Conservation (phyloP, 1,140 invertebrate species). For the Papilio aristodemus region DNA sequence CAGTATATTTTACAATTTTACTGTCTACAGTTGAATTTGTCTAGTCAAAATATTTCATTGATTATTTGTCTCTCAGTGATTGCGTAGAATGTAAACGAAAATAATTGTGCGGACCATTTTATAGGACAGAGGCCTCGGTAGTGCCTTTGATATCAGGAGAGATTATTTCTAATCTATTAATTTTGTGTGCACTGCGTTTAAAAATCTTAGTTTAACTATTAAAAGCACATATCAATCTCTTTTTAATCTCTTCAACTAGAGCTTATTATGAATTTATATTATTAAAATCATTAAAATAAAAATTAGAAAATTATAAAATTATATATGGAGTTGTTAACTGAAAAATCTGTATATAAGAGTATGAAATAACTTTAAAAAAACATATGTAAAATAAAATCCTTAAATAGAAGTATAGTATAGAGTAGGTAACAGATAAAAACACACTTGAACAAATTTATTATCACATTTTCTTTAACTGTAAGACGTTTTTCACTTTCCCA, state of each 20-base stretch:
- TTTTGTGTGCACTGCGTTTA: constrained; percentile 45
- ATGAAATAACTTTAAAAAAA: background rate
- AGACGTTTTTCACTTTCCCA: background rate
- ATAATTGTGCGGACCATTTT: constrained; percentile 65
- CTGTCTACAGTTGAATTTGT: background rate
- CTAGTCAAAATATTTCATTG: constrained; percentile 28
- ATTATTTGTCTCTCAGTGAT: background rate
- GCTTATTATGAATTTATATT: constrained; percentile 33
- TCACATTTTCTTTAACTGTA: background rate
- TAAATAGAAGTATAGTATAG: too few species aligned
- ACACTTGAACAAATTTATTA: background rate
- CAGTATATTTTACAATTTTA: background rate
- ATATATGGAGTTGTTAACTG: constrained; percentile 6
- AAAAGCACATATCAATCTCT: constrained; percentile 36
- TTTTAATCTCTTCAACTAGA: constrained; percentile 28
- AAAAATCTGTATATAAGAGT: constrained; percentile 10
- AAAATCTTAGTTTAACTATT: constrained; percentile 54
- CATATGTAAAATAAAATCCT: too few species aligned
- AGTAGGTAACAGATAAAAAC: too few species aligned
- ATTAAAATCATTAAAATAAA: background rate
- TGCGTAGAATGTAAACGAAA: constrained; percentile 31
- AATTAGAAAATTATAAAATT: constrained; percentile 9
- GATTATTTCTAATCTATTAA: constrained; percentile 7
- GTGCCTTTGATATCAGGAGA: constrained; percentile 65
- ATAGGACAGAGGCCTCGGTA: constrained; percentile 72